Base-by-base conservation (phyloP, 2,888 invertebrate genomes). In the Uropetala carovei region DNA sequence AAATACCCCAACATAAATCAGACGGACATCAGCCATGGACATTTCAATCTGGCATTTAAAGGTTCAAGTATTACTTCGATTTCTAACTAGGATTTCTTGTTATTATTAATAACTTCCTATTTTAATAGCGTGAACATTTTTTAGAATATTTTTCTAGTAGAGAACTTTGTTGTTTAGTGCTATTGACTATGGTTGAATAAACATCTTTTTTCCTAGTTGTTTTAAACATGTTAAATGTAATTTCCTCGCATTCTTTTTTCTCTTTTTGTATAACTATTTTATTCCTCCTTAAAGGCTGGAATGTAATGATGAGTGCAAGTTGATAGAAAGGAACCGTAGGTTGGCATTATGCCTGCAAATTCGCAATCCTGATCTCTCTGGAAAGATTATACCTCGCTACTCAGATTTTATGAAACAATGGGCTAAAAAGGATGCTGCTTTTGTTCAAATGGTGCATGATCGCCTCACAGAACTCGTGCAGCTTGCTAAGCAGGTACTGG, bases 321-420 rank as follows among this genome's bases (percentile, higher is more conserved):
- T 97, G 64, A 96, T 98, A 92, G 99, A 99, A 94, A 97, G 99
- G 92, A 99, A 99, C 94, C 96, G 98, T 2, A 97, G 98, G 92
- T 94, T 99, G 93, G 99, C 99, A 14, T 96, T 98, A 92, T 99
- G 99, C 7, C 96, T 99, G 81, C 98, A 99, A 95, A 98, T 99
- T 93, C 97, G 98, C 92, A 98, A 98, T 96, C 98, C 99, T 0
- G 99, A 99, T 95, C 95, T 98, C 92, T 96, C 96, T 57, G 97
- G 97, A 64, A 98, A 98, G 95, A 95, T 98, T 92, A 97, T 97
- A 93, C 98, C 99, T 59, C 96, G 97, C 93, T 99, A 99, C 95
- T 97, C 98, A 68, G 98, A 99, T 93, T 98, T 97, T 94, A 96
- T 99, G 95, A 97, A 98, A 93, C 96, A 97, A 91, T 97, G 97